phyloP scores from a whole-genome alignment of 2,113 vertebrate genomes.

The Zingel zingel region DNA sequence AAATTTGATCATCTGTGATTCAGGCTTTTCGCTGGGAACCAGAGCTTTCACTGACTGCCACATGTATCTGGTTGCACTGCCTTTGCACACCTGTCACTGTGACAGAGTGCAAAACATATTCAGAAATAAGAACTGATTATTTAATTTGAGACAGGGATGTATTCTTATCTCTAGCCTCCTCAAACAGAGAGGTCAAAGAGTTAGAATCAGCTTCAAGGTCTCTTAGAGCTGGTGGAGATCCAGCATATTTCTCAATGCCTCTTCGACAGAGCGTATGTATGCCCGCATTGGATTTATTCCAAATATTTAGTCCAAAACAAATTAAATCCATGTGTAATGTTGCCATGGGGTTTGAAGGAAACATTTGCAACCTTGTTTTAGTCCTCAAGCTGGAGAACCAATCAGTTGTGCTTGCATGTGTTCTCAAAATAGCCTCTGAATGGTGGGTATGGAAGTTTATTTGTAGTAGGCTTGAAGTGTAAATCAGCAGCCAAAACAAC shows the following conservation, averaged over 20 bases:
- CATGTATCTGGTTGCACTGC: constrained; percentile 38
- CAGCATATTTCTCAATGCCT: background rate
- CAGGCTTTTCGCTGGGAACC: constrained; percentile 1
- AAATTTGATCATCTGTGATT: constrained; percentile 22
- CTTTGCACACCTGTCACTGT: constrained; percentile 67
- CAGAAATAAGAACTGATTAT: constrained; percentile 3
- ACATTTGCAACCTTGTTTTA: constrained; percentile 48
- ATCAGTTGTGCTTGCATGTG: constrained; percentile 47
- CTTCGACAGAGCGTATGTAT: background rate
- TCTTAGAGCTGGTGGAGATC: background rate
- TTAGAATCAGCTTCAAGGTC: background rate
- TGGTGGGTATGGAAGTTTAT: constrained; percentile 61
- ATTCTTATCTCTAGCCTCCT: background rate
- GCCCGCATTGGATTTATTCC: constrained; percentile 9
- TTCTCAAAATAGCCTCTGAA: constrained; percentile 71
- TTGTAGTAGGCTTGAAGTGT: constrained; percentile 37
- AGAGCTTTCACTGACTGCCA: constrained; percentile 21
- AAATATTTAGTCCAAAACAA: constrained; percentile 25
- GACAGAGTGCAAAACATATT: constrained; percentile 10
- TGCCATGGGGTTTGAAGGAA: constrained; percentile 41
- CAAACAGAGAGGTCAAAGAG: background rate
- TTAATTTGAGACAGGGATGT: background rate
- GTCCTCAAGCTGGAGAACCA: constrained; percentile 33
- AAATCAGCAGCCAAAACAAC: constrained; percentile 37
- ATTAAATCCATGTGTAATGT: constrained; percentile 17